Evolutionary conservation across 2,888 invertebrate species (phyloP).

Genomic region (Drosophila multiciliata): DNA sequence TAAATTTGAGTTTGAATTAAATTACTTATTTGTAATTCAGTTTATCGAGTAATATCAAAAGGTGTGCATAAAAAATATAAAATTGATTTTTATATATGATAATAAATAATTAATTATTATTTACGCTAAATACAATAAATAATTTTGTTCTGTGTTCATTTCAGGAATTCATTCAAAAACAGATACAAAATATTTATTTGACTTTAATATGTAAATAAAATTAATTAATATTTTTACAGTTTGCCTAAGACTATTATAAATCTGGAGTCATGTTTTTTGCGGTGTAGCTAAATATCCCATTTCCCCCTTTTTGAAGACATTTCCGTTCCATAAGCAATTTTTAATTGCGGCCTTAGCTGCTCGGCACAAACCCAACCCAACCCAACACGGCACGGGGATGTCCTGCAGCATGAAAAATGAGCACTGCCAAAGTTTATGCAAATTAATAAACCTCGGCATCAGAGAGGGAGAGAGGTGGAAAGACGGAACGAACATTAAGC

Average conservation of each 20-base stretch:
- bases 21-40: background rate
- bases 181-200: too few species aligned
- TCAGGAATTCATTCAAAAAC: too few species aligned
- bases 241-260: background rate
- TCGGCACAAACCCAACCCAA: constrained; percentile 10
- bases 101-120: too few species aligned
- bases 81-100: too few species aligned
- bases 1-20: background rate
- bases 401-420: constrained; percentile 71
- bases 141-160: too few species aligned
- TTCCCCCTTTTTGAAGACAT: constrained; percentile 36
- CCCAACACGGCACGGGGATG: constrained; percentile 1
- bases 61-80: too few species aligned
- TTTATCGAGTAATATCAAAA: background rate
- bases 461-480: background rate
- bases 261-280: background rate
- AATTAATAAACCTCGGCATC: constrained; percentile 70
- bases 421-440: constrained; percentile 69
- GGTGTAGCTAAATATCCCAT: background rate
- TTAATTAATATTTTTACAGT: background rate
- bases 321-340: constrained; percentile 77
- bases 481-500: background rate
- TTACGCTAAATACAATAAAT: too few species aligned
- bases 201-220: background rate
- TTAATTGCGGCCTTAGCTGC: constrained; percentile 72